These are phyloP conservation scores for Gymnothorax javanicus DNA, from an alignment of 2,797 vertebrate species.

Conservation along the genomic window DNA sequence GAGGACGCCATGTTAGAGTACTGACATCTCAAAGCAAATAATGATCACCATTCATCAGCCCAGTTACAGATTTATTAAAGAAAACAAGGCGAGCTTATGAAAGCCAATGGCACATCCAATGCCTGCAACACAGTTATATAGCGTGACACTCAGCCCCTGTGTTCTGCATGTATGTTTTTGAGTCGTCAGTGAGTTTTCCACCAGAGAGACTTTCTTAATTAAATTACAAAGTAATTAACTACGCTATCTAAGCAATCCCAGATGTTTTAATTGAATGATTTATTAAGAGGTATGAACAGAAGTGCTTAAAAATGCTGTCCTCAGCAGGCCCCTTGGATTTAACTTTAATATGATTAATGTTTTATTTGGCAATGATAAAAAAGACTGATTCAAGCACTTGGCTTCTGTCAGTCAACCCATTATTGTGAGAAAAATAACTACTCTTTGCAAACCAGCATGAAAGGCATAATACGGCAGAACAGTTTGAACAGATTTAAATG, in stretches of 20 bases:
- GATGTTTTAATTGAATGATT: slow-evolving; percentile 11
- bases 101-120: background rate
- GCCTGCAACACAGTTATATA: background rate
- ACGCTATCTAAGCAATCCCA: slow-evolving; percentile 3
- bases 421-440: background rate
- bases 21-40: background rate
- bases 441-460: background rate
- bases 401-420: background rate
- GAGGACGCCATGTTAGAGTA: background rate
- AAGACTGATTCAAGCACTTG: background rate
- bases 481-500: background rate
- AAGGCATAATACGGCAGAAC: background rate
- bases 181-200: background rate
- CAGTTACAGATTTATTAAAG: background rate
- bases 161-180: background rate
- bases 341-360: background rate
- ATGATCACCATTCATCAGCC: background rate
- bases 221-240: slow-evolving; percentile 18
- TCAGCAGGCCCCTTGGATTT: background rate
- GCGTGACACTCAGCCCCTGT: background rate
- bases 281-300: background rate
- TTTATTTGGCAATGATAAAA: background rate
- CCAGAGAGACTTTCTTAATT: background rate
- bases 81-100: background rate
- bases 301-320: background rate